phyloP scores from a whole-genome alignment of 2,888 invertebrate species.

The Ypsolopha scabrella region DNA sequence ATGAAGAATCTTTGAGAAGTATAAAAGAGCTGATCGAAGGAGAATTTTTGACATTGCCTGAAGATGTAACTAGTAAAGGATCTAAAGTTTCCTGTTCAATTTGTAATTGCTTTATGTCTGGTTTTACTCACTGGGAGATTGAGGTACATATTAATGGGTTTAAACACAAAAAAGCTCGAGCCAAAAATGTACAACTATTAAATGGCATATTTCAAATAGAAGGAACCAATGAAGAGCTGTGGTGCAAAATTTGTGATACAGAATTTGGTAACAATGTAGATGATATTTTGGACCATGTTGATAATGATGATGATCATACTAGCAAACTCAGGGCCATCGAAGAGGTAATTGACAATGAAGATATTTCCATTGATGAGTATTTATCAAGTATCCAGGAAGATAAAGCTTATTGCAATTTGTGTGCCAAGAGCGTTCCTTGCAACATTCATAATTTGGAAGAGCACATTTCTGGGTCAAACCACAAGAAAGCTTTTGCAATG shows the following conservation, averaged over 20 bases:
- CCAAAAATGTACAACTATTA: not conserved
- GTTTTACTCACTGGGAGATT: not conserved
- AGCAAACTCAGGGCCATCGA: not conserved
- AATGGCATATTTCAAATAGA: not conserved
- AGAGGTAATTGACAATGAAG: not conserved
- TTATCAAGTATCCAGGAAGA: not conserved
- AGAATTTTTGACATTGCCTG: not conserved
- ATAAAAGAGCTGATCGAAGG: not conserved
- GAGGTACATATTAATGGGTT: not conserved
- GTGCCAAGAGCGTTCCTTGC: not conserved
- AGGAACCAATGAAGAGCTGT: not conserved
- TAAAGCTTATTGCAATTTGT: not conserved
- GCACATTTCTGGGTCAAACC: not conserved
- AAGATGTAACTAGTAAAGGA: not conserved
- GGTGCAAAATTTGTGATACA: not conserved
- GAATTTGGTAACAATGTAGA: not conserved
- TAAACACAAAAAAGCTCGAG: not conserved
- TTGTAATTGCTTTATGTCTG: not conserved
- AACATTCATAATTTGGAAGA: not conserved
- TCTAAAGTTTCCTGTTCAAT: not conserved
- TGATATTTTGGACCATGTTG: not conserved
- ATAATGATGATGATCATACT: not conserved
- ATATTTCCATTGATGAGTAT: not conserved
- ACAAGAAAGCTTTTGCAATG: not conserved
- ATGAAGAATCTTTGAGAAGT: not conserved